Conservation (phyloP, 1,140 invertebrate genomes). For the Rhyacophila brunnea region DNA sequence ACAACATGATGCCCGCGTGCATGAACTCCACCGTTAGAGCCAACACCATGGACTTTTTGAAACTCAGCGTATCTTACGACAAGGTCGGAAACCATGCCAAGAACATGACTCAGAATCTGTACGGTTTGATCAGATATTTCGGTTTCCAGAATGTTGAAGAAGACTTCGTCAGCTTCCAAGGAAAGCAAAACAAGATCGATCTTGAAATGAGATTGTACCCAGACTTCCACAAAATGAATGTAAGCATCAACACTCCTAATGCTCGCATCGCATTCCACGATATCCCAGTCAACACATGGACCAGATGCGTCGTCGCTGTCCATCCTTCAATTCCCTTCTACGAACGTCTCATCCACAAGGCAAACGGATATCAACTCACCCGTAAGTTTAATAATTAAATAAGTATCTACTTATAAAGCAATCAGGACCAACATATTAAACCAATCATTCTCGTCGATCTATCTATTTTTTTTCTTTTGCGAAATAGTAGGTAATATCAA, state of each 20-base stretch:
- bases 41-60: constrained; percentile 50
- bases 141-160: constrained; percentile 41
- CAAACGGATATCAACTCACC: constrained; percentile 41
- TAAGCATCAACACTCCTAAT: constrained; percentile 46
- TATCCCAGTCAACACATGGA: constrained; percentile 39
- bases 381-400: constrained; percentile 44
- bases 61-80: constrained; percentile 47
- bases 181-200: constrained; percentile 49
- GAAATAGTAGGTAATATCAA: constrained; percentile 16
- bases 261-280: constrained; percentile 45
- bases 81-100: constrained; percentile 40
- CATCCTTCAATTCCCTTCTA: constrained; percentile 46
- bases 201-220: constrained; percentile 44
- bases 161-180: constrained; percentile 39
- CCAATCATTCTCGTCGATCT: too few species aligned
- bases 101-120: constrained; percentile 42
- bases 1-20: constrained; percentile 55
- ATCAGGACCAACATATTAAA: too few species aligned
- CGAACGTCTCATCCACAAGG: constrained; percentile 44
- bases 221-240: constrained; percentile 44
- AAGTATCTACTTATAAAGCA: not conserved
- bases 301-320: constrained; percentile 42
- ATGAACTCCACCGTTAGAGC: constrained; percentile 51
- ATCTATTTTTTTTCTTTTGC: not conserved
- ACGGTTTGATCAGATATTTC: constrained; percentile 38